These are phyloP conservation scores for Hesperia comma DNA, from an alignment of 2,888 invertebrate genomes.

Conservation along the genomic window DNA sequence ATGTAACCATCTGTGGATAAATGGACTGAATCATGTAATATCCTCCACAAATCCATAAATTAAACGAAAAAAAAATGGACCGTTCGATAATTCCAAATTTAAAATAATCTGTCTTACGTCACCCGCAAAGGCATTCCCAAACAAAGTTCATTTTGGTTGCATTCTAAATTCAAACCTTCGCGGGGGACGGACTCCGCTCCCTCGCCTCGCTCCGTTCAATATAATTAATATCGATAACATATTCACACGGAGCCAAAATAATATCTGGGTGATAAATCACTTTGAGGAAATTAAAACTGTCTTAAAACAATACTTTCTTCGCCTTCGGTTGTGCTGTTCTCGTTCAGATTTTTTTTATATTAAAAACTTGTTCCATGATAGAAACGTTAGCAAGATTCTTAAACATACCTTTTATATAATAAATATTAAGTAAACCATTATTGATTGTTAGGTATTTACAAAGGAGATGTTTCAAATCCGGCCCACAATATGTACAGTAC, in stretches of 20 bases:
- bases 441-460: too few species aligned
- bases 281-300: constrained; percentile 84
- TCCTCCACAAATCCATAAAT: too few species aligned
- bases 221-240: constrained; percentile 64
- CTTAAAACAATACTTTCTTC: constrained; percentile 78
- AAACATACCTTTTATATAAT: too few species aligned
- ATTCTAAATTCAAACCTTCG: constrained; percentile 78
- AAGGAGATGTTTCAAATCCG: too few species aligned
- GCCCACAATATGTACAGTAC: too few species aligned
- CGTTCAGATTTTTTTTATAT: too few species aligned
- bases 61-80: background rate
- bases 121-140: constrained; percentile 78
- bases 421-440: too few species aligned
- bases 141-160: constrained; percentile 58
- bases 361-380: too few species aligned
- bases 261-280: constrained; percentile 80
- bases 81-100: constrained; percentile 43
- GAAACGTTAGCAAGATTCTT: too few species aligned
- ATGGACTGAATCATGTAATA: too few species aligned
- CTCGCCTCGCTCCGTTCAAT: constrained; percentile 54
- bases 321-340: constrained; percentile 47
- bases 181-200: constrained; percentile 66
- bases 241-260: constrained; percentile 57
- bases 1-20: too few species aligned
- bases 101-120: constrained; percentile 56